phyloP scores from a whole-genome alignment of 35 echinoderm and acorn worm species.

The Ophioderma brevispina region DNA sequence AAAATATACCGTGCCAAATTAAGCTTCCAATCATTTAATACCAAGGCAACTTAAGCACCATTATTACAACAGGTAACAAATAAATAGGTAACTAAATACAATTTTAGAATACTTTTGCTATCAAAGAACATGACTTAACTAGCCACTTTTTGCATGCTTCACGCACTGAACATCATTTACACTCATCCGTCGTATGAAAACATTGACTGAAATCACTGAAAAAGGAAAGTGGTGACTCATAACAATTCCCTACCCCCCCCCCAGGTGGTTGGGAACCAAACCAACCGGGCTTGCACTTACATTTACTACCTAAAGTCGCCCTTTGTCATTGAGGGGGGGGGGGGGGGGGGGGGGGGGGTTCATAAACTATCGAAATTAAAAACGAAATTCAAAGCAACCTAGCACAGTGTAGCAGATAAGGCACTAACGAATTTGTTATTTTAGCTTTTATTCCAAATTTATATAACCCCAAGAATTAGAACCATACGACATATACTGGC shows the following conservation, averaged over 20 bases:
- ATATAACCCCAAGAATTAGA: no score
- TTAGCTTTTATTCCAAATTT: no score
- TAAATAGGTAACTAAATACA: no score
- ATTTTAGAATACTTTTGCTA: not conserved
- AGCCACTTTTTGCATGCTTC: not conserved
- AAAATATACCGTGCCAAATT: not conserved
- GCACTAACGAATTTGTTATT: no score
- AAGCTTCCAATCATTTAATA: not conserved
- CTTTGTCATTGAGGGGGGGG: no score
- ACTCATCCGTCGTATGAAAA: not conserved
- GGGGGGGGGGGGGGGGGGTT: no score
- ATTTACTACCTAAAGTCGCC: not conserved
- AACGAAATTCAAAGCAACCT: no score
- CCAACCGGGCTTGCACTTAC: not conserved
- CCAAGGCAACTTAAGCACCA: not conserved
- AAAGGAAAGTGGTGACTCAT: not conserved
- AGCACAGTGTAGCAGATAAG: no score
- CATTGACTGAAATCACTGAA: not conserved
- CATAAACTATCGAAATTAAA: no score
- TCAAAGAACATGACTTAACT: not conserved
- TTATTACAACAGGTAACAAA: not conserved
- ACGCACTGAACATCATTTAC: not conserved
- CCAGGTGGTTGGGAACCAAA: not conserved
- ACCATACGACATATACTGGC: no score
- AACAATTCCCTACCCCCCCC: not conserved